These are phyloP conservation scores for Petrolisthes cinctipes DNA, from an alignment of 2,888 invertebrate genomes.

Conservation along the genomic window DNA sequence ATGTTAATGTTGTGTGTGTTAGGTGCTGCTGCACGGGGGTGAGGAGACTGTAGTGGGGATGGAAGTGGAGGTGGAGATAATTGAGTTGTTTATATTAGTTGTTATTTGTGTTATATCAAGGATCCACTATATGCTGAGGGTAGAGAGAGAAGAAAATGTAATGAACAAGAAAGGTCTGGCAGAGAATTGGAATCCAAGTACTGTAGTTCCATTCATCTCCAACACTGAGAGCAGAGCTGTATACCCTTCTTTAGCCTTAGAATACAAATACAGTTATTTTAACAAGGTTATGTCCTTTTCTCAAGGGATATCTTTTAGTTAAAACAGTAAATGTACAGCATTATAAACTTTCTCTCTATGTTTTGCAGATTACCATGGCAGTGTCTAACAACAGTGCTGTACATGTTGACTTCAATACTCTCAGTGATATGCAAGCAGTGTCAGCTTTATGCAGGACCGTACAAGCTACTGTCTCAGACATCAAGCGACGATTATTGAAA, in stretches of 20 bases:
- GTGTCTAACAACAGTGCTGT: slow-evolving; percentile 18
- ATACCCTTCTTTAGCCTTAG: neutral
- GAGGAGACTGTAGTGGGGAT: too few relatives aligned
- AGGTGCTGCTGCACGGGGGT: too few relatives aligned
- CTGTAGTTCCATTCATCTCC: too few relatives aligned
- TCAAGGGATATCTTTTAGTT: neutral
- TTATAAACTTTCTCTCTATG: slow-evolving; percentile 1
- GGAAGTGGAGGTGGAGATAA: too few relatives aligned
- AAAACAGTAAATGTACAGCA: neutral
- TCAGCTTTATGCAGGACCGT: slow-evolving; percentile 38
- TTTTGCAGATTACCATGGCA: slow-evolving; percentile 46
- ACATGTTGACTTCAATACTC: slow-evolving; percentile 30
- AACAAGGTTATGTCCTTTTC: neutral
- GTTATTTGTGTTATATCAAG: too few relatives aligned
- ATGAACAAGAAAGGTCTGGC: too few relatives aligned
- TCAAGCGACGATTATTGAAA: slow-evolving; percentile 29
- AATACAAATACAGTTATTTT: neutral
- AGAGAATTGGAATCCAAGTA: too few relatives aligned
- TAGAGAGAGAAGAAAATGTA: too few relatives aligned
- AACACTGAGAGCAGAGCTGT: neutral
- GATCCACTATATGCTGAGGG: too few relatives aligned
- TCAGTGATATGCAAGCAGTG: slow-evolving; percentile 51
- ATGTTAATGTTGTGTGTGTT: too few relatives aligned
- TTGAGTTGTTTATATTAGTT: too few relatives aligned
- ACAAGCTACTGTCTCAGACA: slow-evolving; percentile 19